Evolutionary conservation across 2,888 invertebrate species (phyloP), one percentile per base, ranked within the genome.

Genomic region (Lasioglossum malachurum): DNA sequence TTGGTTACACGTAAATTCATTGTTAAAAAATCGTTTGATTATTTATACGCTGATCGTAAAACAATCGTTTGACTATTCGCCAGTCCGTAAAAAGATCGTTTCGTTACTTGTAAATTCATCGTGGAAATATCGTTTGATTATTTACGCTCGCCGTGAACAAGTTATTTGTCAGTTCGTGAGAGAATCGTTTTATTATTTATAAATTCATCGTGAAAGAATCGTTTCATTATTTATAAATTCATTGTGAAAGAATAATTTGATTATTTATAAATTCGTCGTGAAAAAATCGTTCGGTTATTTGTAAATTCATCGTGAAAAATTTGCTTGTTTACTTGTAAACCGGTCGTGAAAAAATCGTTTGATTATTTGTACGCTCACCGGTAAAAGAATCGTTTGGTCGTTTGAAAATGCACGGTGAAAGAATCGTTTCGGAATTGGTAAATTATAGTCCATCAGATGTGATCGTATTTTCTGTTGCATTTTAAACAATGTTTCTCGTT

Each of bases 141-240:
- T 46, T 16, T 5, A 12, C 44, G 41, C 5, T 49, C 19, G 1
- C 5, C 19, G 19, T 19, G 5, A 49, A 19, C 1, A 14, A 19
- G 8, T 83, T 79, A 53, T 60, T 38, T 72, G 31, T 78, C 35
- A 31, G 46, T 46, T 46, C 46, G 46, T 44, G 2, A 44, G 14
- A 44, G 14, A 78, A 69, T 86, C 81, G 60, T 88, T 84, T 78
- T 5, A 60, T 73, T 53, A 38, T 77, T 49, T 49, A 57, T 35
- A 3, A 35, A 35, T 35, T 35, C 35, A 35, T 57, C 23, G 53
- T 57, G 10, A 57, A n/a, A 23, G 23, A 23, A n/a, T 53, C 53
- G 53, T n/a, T 53, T 53, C 2, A 10, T 23, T 10, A 8, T 72
- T 1, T 80, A 23, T 35, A 69, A 67, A 38, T 27, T 77, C 71